Conservation (phyloP, 2,113 vertebrate genomes). For the Ammospiza nelsoni region DNA sequence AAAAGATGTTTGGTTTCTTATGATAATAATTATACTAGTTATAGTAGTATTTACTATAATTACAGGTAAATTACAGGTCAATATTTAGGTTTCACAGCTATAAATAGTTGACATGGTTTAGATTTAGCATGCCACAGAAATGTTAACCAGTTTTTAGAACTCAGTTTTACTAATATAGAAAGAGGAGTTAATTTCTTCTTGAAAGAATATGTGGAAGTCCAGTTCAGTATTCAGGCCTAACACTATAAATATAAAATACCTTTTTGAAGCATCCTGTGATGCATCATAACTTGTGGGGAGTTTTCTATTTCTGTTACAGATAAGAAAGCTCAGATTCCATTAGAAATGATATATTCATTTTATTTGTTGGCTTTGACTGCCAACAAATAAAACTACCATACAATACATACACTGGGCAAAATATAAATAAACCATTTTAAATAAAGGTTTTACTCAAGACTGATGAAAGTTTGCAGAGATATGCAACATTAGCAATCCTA, state of each 20-base stretch:
- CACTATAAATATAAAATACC: neutral
- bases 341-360: neutral
- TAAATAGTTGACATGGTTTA: neutral
- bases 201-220: neutral
- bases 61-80: neutral
- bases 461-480: neutral
- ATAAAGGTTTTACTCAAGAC: neutral
- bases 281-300: neutral
- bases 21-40: neutral
- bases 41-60: neutral
- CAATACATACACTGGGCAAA: neutral
- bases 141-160: neutral
- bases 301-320: neutral
- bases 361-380: neutral
- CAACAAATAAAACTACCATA: neutral
- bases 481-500: neutral
- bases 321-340: neutral
- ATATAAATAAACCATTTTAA: neutral
- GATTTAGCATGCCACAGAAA: neutral
- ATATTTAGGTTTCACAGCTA: neutral
- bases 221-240: neutral
- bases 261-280: neutral
- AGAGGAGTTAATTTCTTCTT: neutral
- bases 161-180: neutral
- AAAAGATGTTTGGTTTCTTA: neutral